These are phyloP conservation scores for Nesometra sesokonis DNA, from an alignment of 35 echinoderm and acorn worm genomes.

Conservation along the genomic window DNA sequence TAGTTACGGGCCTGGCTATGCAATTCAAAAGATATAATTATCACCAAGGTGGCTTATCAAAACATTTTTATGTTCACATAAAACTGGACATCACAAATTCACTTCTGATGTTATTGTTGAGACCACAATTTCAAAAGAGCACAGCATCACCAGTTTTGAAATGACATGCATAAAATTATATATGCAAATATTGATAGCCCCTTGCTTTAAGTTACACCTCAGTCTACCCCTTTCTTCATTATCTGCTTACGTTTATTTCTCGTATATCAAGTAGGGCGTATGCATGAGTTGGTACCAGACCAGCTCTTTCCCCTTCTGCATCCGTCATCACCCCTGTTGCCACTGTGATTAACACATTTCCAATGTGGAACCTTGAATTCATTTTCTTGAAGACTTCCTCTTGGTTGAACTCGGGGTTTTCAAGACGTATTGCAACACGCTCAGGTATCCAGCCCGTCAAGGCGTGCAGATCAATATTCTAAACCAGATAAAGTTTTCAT, in stretches of 20 bases:
- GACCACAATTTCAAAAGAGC: no score
- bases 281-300: slow-evolving; percentile 90
- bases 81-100: no score
- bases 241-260: slow-evolving; percentile 70
- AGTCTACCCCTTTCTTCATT: no score
- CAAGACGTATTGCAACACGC: slow-evolving; percentile 44
- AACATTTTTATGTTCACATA: no score
- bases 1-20: no score
- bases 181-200: no score
- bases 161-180: no score
- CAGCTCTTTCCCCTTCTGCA: slow-evolving; percentile 65
- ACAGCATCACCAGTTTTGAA: no score
- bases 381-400: slow-evolving; percentile 73
- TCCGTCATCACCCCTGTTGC: slow-evolving; percentile 88
- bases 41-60: no score
- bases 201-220: no score
- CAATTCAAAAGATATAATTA: no score
- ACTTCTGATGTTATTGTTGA: no score
- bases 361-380: slow-evolving; percentile 57
- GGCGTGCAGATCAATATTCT: slow-evolving; percentile 95
- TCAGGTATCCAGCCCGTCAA: slow-evolving; percentile 98
- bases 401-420: slow-evolving; percentile 54
- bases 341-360: slow-evolving; percentile 79
- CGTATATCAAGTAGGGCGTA: slow-evolving; percentile 92
- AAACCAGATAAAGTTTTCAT: neutral